Conservation (phyloP, 2,113 vertebrate species). For the Piprites chloris region DNA sequence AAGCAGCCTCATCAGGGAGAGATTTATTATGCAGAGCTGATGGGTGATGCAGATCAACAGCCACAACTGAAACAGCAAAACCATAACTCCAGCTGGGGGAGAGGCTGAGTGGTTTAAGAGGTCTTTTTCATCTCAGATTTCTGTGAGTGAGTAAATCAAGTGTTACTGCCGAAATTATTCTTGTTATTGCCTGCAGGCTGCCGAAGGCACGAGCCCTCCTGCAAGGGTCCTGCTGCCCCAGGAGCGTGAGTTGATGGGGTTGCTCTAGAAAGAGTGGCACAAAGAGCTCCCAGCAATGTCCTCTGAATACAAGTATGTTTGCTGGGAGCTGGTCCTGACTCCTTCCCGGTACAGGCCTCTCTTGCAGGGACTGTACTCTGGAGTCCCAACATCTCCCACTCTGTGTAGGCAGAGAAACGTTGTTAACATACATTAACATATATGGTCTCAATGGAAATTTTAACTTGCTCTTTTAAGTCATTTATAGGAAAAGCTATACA, state of each 20-base stretch:
- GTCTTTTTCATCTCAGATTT: background rate
- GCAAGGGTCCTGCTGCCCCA: rapidly evolving
- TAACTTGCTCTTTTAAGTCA: constrained; percentile 77
- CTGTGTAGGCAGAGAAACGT: background rate
- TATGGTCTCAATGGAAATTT: background rate
- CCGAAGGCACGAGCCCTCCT: background rate
- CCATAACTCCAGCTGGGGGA: background rate
- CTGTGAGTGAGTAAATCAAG: background rate
- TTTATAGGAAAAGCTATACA: constrained; percentile 79
- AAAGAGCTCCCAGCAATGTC: background rate
- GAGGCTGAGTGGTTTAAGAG: background rate
- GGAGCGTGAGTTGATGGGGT: rapidly evolving
- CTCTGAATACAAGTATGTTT: background rate
- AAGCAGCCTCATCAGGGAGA: background rate
- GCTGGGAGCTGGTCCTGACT: background rate
- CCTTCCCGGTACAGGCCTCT: background rate
- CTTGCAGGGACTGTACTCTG: background rate
- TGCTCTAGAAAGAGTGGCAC: background rate
- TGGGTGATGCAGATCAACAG: background rate
- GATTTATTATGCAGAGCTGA: background rate
- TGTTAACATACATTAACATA: background rate
- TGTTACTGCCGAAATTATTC: rapidly evolving
- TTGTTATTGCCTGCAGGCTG: background rate
- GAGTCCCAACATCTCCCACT: background rate
- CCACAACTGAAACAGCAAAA: background rate